phyloP scores from a whole-genome alignment of 2,888 invertebrate genomes.

The Cephus pygmeus region DNA sequence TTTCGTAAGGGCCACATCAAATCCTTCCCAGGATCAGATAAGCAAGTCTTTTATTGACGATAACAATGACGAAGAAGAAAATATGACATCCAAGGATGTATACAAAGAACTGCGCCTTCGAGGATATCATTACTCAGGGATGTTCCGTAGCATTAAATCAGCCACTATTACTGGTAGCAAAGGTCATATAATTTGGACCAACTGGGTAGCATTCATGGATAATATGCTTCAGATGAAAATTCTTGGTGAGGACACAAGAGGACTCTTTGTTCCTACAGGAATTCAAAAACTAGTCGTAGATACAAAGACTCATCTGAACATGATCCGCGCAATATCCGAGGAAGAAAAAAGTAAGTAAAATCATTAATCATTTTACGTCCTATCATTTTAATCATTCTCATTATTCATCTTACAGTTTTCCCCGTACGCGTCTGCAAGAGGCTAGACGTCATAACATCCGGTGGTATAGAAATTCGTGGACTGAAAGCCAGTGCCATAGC shows the following conservation, averaged over 20 bases:
- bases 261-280: slow-evolving; percentile 71
- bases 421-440: slow-evolving; percentile 61
- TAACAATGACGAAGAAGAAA: slow-evolving; percentile 39
- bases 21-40: slow-evolving; percentile 56
- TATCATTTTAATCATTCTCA: slow-evolving; percentile 6
- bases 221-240: slow-evolving; percentile 75
- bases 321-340: slow-evolving; percentile 38
- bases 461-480: slow-evolving; percentile 73
- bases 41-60: background rate
- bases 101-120: slow-evolving; percentile 67
- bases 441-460: slow-evolving; percentile 65
- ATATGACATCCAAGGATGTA: slow-evolving; percentile 56
- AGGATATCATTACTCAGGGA: slow-evolving; percentile 69
- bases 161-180: slow-evolving; percentile 63
- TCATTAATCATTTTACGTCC: slow-evolving; percentile 7
- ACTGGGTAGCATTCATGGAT: slow-evolving; percentile 79
- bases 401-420: slow-evolving; percentile 51
- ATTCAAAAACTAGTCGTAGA: slow-evolving; percentile 71
- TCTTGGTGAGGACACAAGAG: slow-evolving; percentile 63
- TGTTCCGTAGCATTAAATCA: slow-evolving; percentile 68
- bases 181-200: slow-evolving; percentile 70
- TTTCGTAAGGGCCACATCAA: slow-evolving; percentile 71
- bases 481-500: slow-evolving; percentile 70
- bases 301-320: slow-evolving; percentile 63
- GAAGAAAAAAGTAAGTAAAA: slow-evolving; percentile 49